A percentile compares a stretch with the other conserved stretches of the same genome.
phyloP scores from a whole-genome alignment of 64 coral and sea anemone species.

The Trachythela sp. region DNA sequence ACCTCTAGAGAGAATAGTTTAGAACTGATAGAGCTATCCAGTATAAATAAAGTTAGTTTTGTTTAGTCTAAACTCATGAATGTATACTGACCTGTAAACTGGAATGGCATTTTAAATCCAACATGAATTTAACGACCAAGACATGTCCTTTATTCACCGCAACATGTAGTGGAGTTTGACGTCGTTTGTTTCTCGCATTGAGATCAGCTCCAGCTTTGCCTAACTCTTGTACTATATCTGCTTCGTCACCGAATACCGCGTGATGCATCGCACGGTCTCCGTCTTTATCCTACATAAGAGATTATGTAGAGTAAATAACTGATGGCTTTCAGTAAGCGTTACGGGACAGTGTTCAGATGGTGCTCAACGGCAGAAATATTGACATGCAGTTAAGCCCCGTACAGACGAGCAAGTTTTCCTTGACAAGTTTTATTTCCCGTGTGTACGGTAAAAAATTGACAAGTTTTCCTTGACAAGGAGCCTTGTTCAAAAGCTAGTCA shows the following conservation, averaged over 20 bases:
- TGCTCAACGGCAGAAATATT: too few relatives aligned
- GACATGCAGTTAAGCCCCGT: too few relatives aligned
- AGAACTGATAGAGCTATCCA: neutral
- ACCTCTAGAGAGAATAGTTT: neutral
- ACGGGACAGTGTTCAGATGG: too few relatives aligned
- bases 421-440: too few relatives aligned
- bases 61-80: neutral
- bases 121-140: conserved; percentile 66
- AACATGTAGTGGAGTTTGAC: conserved; percentile 84
- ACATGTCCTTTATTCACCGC: conserved; percentile 95
- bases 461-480: too few relatives aligned
- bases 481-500: too few relatives aligned
- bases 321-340: too few relatives aligned
- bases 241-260: conserved; percentile 83
- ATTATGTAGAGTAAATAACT: neutral
- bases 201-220: conserved; percentile 77
- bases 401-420: too few relatives aligned
- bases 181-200: conserved; percentile 90
- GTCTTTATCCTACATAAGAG: conserved; percentile 81
- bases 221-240: conserved; percentile 64
- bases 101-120: conserved; percentile 69
- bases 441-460: too few relatives aligned
- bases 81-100: conserved; percentile 77
- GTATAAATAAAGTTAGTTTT: too few relatives aligned
- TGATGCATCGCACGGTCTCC: conserved; percentile 95